A percentile compares a stretch with the other conserved stretches of the same genome.
Evolutionary conservation across 2,797 vertebrate species (phyloP).

Genomic region (Pangasius djambal): DNA sequence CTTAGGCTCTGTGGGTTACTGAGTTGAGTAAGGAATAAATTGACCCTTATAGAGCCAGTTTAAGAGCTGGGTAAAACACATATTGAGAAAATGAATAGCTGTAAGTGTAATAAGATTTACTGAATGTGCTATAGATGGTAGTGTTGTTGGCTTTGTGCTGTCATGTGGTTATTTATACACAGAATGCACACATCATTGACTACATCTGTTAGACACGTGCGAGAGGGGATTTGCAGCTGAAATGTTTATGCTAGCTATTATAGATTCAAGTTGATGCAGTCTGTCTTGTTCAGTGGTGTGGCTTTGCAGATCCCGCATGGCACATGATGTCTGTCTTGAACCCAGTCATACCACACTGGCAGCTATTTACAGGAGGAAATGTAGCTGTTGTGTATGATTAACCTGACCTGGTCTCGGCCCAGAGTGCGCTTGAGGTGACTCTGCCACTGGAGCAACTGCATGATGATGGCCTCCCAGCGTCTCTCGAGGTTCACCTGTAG

Average conservation of each 20-base stretch:
- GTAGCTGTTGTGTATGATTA: neutral
- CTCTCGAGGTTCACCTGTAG: constrained; percentile 95
- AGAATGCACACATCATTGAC: constrained; percentile 35
- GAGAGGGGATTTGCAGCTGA: constrained; percentile 28
- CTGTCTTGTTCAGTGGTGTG: neutral
- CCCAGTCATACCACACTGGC: neutral
- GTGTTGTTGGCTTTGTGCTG: constrained; percentile 8
- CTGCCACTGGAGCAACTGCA: constrained; percentile 98
- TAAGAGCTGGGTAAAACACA: constrained; percentile 40
- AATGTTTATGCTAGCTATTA: constrained; percentile 35
- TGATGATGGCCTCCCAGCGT: constrained; percentile 97
- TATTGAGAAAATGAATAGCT: constrained; percentile 26
- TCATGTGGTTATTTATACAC: constrained; percentile 36
- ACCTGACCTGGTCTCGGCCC: constrained; percentile 82
- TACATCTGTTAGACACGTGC: constrained; percentile 14
- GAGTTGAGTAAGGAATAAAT: constrained; percentile 44
- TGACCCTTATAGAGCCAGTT: constrained; percentile 30
- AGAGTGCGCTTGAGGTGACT: constrained; percentile 83
- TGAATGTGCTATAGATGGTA: constrained; percentile 29
- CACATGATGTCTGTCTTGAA: neutral
- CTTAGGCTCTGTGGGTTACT: constrained; percentile 40
- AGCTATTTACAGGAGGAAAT: neutral
- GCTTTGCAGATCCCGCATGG: neutral
- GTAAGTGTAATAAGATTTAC: constrained; percentile 25
- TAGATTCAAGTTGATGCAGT: constrained; percentile 19